Conservation (phyloP, 2,888 invertebrate genomes). For the Villa cingulata region DNA sequence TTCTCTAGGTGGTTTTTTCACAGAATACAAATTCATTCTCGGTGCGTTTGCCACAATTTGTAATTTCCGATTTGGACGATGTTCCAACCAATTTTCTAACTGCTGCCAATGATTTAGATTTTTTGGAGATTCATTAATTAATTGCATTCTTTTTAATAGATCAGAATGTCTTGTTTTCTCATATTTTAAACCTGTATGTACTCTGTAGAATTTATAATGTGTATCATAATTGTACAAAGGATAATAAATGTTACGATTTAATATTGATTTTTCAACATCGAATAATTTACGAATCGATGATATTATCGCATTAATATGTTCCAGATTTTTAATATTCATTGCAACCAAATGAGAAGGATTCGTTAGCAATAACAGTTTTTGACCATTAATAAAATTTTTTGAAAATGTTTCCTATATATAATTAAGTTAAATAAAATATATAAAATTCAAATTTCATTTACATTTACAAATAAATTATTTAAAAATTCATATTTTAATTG, state of each 20-base stretch:
- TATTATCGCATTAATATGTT: conserved; percentile 35
- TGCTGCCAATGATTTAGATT: conserved; percentile 41
- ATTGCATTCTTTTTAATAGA: conserved; percentile 41
- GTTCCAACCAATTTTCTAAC: conserved; percentile 22
- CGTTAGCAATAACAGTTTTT: conserved; percentile 35
- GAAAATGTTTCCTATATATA: conserved; percentile 30
- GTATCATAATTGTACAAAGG: conserved; percentile 38
- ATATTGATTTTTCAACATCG: conserved; percentile 35
- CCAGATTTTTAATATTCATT: conserved; percentile 38
- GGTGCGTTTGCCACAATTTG: conserved; percentile 20
- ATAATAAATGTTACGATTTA: conserved; percentile 35
- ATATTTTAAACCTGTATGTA: conserved; percentile 39
- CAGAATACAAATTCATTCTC: conserved; percentile 8
- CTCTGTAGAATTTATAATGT: conserved; percentile 40
- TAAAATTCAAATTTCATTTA: background rate
- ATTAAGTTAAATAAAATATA: background rate
- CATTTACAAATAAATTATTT: background rate
- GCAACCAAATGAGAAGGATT: conserved; percentile 37
- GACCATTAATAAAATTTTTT: conserved; percentile 38
- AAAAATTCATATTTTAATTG: background rate
- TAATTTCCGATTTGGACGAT: conserved; percentile 10
- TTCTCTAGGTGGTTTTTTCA: background rate
- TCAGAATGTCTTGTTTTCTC: conserved; percentile 38
- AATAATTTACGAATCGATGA: conserved; percentile 34
- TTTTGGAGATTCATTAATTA: conserved; percentile 35